Base-by-base conservation (phyloP, 1,140 invertebrate species). In the Drosophila yakuba region DNA sequence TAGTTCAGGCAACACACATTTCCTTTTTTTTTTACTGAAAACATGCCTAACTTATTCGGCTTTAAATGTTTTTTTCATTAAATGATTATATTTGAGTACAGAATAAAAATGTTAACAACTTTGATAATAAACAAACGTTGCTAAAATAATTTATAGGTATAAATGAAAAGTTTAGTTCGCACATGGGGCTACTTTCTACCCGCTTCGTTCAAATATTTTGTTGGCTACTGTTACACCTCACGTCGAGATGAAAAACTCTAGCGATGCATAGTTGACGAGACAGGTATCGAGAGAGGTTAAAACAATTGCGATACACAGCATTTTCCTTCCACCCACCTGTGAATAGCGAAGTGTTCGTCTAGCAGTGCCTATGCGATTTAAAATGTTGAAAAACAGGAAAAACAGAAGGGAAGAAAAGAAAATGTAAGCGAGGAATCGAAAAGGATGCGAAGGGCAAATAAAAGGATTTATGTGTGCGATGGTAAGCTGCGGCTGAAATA, bases 211-310 rank as follows among this genome's bases (percentile, higher is more conserved):
- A 23, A 23, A 14, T 47, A 11, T 20, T 36, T 52, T 52, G 50
- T 20, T 5, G 4, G 1, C 28, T 14, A 36, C 28, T 52, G 50
- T 36, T 14, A 1, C 45, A 60, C 39, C 52, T 52, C 75, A 84
- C 57, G 50, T 84, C 23, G 60, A 36, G 28, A 43, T 61, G 50
- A 74, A 51, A 48, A 63, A 44, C 25, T 32, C 54, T 58, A 76
- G 56, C 80, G 76, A 76, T 83, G 80, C 80, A 83, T 83, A 76
- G 41, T 57, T 72, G 71, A 84, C 55, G 64, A 59, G 76, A 51
- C 69, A 74, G 63, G 54, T 64, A 17, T 59, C n/a, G 44, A 41
- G n/a, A 81, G 58, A 66, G 54, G 47, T 47, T 20, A 52, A 58
- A 48, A 54, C 36, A 55, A 50, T 48, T 47, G 38, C 47, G 32